Percentiles rank a stretch among this genome's conserved stretches.
These are phyloP conservation scores for Phasianus colchicus DNA, from an alignment of 2,113 vertebrate species.

Conservation along the genomic window DNA sequence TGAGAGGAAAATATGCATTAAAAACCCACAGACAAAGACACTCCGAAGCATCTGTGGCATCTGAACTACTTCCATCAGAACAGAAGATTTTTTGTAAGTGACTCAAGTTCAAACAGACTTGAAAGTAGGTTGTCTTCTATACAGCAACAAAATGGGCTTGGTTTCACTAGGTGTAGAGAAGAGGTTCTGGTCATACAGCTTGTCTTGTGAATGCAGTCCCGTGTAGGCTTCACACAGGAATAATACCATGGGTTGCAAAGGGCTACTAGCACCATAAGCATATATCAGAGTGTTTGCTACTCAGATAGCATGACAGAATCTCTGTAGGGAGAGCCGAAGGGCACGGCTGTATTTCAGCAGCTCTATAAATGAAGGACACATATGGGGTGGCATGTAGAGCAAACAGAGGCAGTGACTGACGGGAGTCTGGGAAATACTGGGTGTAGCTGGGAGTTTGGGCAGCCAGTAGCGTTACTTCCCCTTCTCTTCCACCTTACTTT, in stretches of 20 bases:
- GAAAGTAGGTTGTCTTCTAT: neutral
- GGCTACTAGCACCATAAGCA: neutral
- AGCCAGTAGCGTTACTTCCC: neutral
- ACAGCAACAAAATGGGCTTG: neutral
- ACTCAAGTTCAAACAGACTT: neutral
- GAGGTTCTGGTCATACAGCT: neutral
- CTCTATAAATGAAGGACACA: neutral
- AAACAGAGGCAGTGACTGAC: neutral
- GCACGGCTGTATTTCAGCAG: neutral
- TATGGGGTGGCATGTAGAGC: neutral
- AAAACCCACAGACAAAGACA: neutral
- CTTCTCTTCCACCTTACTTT: neutral
- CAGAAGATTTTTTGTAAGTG: neutral
- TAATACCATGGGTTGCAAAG: neutral
- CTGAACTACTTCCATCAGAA: neutral
- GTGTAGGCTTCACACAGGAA: neutral
- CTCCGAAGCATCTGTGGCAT: neutral
- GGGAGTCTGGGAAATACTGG: slow-evolving; percentile 19
- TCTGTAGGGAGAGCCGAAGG: neutral
- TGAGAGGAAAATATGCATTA: slow-evolving; percentile 24
- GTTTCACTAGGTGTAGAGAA: neutral
- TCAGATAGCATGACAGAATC: neutral
- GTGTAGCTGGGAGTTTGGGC: neutral
- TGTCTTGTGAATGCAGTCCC: neutral
- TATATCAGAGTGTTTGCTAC: neutral